A percentile compares a stretch with the other conserved stretches of the same genome.
phyloP scores from a whole-genome alignment of 2,888 invertebrate genomes.

The Rhagonycha fulva region DNA sequence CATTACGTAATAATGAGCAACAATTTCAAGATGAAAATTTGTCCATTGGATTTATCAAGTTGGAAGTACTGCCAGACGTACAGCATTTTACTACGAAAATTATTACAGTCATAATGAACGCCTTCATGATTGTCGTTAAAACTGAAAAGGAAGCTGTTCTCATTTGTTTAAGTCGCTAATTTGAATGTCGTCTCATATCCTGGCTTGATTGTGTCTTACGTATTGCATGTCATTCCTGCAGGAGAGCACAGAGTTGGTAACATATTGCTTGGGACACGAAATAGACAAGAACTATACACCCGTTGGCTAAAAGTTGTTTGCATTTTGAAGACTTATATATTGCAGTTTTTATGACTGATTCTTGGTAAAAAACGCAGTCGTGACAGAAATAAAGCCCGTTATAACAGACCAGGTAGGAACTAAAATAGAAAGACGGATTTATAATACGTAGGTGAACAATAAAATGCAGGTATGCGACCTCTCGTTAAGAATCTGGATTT shows the following conservation, averaged over 20 bases:
- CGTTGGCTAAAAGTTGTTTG: constrained; percentile 12
- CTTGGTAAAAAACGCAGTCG: constrained; percentile 13
- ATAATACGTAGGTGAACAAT: constrained; percentile 19
- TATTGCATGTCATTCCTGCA: constrained; percentile 38
- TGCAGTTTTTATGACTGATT: constrained; percentile 20
- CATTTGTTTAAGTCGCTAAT: constrained; percentile 46
- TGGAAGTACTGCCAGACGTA: neutral
- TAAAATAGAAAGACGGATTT: constrained; percentile 14
- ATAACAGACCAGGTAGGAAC: constrained; percentile 1
- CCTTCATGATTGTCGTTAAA: neutral
- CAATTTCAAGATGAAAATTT: neutral
- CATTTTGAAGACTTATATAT: constrained; percentile 19
- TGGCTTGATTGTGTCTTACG: constrained; percentile 47
- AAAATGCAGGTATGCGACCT: constrained; percentile 19
- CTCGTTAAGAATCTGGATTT: constrained; percentile 17
- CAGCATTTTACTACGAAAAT: neutral
- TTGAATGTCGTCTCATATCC: constrained; percentile 53
- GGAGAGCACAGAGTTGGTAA: neutral
- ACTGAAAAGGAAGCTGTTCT: constrained; percentile 5
- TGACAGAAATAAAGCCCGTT: constrained; percentile 12
- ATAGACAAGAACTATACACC: constrained; percentile 17
- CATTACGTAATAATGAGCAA: neutral
- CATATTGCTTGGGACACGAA: constrained; percentile 15
- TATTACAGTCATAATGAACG: neutral
- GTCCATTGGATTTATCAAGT: neutral